Percentiles rank a stretch among this genome's conserved stretches.
phyloP scores from a whole-genome alignment of 2,113 vertebrate genomes.

The Mustelus asterias region DNA sequence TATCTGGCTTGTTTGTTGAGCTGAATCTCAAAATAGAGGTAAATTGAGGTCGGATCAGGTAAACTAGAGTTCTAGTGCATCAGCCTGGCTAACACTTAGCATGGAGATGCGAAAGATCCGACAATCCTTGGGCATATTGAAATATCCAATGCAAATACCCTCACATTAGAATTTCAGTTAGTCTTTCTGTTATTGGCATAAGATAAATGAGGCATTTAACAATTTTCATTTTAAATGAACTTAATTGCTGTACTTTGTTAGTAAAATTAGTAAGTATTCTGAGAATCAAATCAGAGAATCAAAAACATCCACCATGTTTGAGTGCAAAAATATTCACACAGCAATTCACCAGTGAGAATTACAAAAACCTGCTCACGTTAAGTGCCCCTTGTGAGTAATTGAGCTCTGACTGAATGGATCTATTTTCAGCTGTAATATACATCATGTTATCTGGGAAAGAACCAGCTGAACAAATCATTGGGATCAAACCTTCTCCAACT shows the following conservation, averaged over 20 bases:
- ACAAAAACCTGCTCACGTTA: not conserved
- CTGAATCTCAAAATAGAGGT: not conserved
- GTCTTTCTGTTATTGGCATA: not conserved
- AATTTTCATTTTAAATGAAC: conserved; percentile 30
- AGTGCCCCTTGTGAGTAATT: conserved; percentile 24
- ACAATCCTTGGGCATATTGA: not conserved
- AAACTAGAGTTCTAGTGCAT: not conserved
- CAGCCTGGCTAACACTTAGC: not conserved
- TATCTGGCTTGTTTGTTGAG: not conserved
- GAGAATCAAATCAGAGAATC: conserved; percentile 34
- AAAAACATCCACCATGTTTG: conserved; percentile 15
- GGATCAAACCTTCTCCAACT: conserved; percentile 22
- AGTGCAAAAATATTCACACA: not conserved
- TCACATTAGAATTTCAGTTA: not conserved
- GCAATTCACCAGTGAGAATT: conserved; percentile 16
- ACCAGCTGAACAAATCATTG: conserved; percentile 30
- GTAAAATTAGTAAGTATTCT: conserved; percentile 9
- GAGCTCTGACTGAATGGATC: conserved; percentile 26
- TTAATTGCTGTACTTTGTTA: not conserved
- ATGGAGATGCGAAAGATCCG: not conserved
- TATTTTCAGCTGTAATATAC: conserved; percentile 32
- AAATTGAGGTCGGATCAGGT: not conserved
- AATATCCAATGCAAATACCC: not conserved
- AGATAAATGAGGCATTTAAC: conserved; percentile 9
- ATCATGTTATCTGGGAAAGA: conserved; percentile 33